Percentiles rank a stretch among this genome's conserved stretches.
phyloP scores from a whole-genome alignment of 2,888 invertebrate species.

The Terebella lapidaria region DNA sequence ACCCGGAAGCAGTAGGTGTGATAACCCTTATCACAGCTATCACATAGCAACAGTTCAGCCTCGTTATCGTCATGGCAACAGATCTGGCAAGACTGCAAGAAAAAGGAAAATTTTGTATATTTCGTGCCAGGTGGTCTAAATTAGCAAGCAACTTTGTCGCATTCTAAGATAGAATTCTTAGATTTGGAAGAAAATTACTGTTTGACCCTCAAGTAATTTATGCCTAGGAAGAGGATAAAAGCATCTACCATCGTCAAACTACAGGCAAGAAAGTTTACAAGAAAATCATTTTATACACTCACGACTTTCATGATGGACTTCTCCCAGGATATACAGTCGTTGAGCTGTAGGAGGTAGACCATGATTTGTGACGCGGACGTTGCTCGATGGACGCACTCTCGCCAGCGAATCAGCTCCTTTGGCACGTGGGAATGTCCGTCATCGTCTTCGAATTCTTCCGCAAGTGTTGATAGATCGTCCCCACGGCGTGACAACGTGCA shows the following conservation, averaged over 20 bases:
- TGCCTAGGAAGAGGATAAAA: no score
- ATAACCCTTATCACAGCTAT: conserved; percentile 96
- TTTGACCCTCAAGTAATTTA: no score
- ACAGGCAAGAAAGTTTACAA: no score
- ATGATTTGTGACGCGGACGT: conserved; percentile 85
- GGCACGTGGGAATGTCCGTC: conserved; percentile 56
- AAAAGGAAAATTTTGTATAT: conserved; percentile 6
- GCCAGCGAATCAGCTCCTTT: conserved; percentile 72
- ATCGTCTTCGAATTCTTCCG: conserved; percentile 25
- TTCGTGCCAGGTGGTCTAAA: no score
- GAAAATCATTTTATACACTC: no score
- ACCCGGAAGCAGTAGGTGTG: conserved; percentile 96
- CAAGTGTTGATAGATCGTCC: no score
- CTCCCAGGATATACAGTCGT: conserved; percentile 93
- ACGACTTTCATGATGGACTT: conserved; percentile 99
- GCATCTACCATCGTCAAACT: no score
- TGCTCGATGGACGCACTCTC: conserved; percentile 78
- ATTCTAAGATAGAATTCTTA: no score
- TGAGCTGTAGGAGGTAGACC: conserved; percentile 82
- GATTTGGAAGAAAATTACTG: no score
- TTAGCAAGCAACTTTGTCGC: no score
- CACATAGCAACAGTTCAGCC: conserved; percentile 87
- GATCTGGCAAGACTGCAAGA: conserved; percentile 86
- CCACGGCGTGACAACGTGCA: background rate
- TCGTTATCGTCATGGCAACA: conserved; percentile 95